Conservation (phyloP, 2,888 invertebrate genomes). For the Drosophila macrothrix region DNA sequence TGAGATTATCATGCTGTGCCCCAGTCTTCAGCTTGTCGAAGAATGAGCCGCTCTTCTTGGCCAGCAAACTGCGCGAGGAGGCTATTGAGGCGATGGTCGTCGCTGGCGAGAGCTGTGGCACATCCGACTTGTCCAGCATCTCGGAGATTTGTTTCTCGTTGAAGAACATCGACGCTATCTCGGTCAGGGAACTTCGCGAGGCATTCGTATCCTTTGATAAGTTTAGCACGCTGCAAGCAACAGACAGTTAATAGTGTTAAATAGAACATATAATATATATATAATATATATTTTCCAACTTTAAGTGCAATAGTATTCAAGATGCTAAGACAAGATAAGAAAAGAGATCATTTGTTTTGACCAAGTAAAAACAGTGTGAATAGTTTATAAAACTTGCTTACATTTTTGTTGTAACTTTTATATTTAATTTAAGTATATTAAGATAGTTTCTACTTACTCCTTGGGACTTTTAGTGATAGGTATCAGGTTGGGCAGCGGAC, state of each 20-base stretch:
- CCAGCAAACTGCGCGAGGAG: slow-evolving; percentile 74
- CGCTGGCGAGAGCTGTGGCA: slow-evolving; percentile 77
- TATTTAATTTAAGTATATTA: not conserved
- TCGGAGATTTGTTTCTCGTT: slow-evolving; percentile 80
- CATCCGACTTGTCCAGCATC: slow-evolving; percentile 74
- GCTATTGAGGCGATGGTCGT: slow-evolving; percentile 72
- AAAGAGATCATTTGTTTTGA: not conserved
- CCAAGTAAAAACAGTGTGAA: not conserved
- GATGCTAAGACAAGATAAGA: too few relatives aligned
- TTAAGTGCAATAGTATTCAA: too few relatives aligned
- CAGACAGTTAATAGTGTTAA: not conserved
- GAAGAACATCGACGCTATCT: slow-evolving; percentile 86
- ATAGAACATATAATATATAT: too few relatives aligned
- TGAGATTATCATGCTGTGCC: slow-evolving; percentile 88
- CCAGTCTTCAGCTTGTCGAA: slow-evolving; percentile 93
- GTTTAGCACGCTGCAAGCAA: slow-evolving; percentile 79
- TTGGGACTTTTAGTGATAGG: slow-evolving; percentile 86
- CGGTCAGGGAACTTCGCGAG: slow-evolving; percentile 85
- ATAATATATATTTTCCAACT: too few relatives aligned
- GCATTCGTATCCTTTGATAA: slow-evolving; percentile 83
- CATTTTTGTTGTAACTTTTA: not conserved
- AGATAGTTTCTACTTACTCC: slow-evolving; percentile 62
- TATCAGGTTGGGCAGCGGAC: slow-evolving; percentile 91
- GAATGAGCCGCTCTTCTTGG: slow-evolving; percentile 88
- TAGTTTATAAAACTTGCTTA: not conserved